Conservation (phyloP, 2,113 vertebrate species). For the Castor canadensis region DNA sequence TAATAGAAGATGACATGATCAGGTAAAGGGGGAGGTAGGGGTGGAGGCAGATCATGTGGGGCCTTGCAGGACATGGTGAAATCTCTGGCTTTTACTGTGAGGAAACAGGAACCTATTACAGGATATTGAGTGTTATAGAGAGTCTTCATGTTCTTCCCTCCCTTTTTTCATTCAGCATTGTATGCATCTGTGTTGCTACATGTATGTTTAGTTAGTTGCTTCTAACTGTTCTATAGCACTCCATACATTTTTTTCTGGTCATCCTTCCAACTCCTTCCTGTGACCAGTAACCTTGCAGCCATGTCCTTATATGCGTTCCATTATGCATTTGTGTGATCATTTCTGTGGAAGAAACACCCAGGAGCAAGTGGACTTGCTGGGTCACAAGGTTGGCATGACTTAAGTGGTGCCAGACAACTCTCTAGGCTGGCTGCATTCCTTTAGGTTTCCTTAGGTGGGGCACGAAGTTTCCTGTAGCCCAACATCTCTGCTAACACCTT, state of each 20-base stretch:
- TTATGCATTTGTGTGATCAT: not conserved
- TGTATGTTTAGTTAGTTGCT: not conserved
- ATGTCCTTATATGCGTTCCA: fast-evolving
- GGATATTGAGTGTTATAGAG: not conserved
- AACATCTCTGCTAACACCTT: not conserved
- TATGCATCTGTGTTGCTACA: not conserved
- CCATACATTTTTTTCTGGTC: not conserved
- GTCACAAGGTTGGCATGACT: not conserved
- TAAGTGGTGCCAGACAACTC: not conserved
- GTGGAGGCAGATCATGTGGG: not conserved
- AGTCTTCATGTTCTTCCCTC: not conserved
- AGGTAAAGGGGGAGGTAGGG: no score
- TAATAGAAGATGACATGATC: not conserved
- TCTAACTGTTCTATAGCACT: not conserved
- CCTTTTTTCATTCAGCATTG: not conserved
- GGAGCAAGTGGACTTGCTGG: not conserved
- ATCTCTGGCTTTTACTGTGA: not conserved
- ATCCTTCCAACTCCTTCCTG: not conserved
- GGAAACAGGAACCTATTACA: not conserved
- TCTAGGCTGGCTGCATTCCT: not conserved
- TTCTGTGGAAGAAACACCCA: not conserved
- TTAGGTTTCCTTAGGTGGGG: not conserved
- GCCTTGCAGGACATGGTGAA: not conserved
- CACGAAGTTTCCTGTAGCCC: not conserved
- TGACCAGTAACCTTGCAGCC: fast-evolving